Evolutionary conservation across 2,113 vertebrate genomes (phyloP), one percentile per base, ranked within the genome.

Genomic region (Hepsetus odoe): DNA sequence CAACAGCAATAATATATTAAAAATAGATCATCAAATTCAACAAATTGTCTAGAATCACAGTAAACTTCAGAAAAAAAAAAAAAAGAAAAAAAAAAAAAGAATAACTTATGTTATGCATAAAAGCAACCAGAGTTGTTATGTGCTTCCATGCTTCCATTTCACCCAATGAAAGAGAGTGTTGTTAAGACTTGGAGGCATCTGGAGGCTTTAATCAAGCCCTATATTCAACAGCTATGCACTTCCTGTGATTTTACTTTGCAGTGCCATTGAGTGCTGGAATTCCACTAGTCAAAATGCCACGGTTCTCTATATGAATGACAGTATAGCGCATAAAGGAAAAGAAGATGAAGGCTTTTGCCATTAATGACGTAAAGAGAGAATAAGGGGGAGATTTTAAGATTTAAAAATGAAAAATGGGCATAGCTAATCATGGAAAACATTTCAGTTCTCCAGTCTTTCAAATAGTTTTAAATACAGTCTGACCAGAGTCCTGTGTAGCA

Each of bases 171-270:
- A 58, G 24, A 20, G 24, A 67, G 18, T 61, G 24, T 32, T 61
- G 58, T 83, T 56, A 38, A 32, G 46, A 59, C 49, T 59, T 59
- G 30, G 9, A 40, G 24, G 16, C 30, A 38, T 58, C 66, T n/a
- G 61, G 67, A 30, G 62, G 18, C 58, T 30, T 75, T 75, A 72
- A 56, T 71, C 28, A 62, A 46, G 55, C 59, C 26, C 3, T 74
- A n/a, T 51, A n/a, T 51, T 46, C 51, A 28, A 58, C 44, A 62
- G 70, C 11, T 62, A 28, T 26, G 13, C 38, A 67, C 71, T 79
- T 79, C 76, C 66, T 66, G 26, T 22, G n/a, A 75, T n/a, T 78
- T 74, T 20, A 56, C n/a, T 59, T 9, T 51, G n/a, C 28, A 26
- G n/a, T 20, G 32, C 56, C 18, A 51, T 6, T 14, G 1, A 61